Conservation (phyloP, 2,888 invertebrate species). For the Blera fallax region DNA sequence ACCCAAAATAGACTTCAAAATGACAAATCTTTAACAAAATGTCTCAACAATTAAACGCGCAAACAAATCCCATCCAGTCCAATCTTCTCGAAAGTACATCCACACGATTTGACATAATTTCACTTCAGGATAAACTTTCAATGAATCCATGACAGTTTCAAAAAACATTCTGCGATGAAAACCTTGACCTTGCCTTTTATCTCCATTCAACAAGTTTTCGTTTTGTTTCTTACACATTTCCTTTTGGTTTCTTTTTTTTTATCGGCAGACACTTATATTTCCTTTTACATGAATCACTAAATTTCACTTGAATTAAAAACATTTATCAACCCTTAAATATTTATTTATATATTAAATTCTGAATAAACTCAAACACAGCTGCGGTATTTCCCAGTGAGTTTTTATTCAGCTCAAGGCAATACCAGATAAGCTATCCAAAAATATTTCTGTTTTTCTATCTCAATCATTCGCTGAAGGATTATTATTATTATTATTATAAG, state of each 20-base stretch:
- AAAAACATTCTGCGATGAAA: not conserved
- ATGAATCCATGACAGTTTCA: not conserved
- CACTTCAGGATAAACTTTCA: not conserved
- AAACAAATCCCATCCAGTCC: not conserved
- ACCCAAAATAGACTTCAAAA: not conserved
- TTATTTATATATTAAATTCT: not conserved
- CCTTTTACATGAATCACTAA: not conserved
- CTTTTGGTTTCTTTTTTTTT: not conserved
- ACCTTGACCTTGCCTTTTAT: not conserved
- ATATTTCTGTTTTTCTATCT: not conserved
- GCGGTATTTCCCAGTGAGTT: not conserved
- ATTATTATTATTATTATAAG: not conserved
- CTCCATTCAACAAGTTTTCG: not conserved
- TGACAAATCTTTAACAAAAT: not conserved
- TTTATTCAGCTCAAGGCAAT: not conserved
- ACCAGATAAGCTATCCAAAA: not conserved
- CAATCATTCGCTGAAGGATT: too few species aligned
- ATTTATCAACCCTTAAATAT: not conserved
- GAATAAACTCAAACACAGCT: not conserved
- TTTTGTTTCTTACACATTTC: not conserved
- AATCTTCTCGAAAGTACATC: not conserved
- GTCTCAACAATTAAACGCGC: not conserved
- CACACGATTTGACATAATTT: not conserved
- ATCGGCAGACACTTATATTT: not conserved
- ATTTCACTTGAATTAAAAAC: not conserved